These are phyloP conservation scores for Aix galericulata DNA, from an alignment of 2,113 vertebrate genomes.

Conservation along the genomic window DNA sequence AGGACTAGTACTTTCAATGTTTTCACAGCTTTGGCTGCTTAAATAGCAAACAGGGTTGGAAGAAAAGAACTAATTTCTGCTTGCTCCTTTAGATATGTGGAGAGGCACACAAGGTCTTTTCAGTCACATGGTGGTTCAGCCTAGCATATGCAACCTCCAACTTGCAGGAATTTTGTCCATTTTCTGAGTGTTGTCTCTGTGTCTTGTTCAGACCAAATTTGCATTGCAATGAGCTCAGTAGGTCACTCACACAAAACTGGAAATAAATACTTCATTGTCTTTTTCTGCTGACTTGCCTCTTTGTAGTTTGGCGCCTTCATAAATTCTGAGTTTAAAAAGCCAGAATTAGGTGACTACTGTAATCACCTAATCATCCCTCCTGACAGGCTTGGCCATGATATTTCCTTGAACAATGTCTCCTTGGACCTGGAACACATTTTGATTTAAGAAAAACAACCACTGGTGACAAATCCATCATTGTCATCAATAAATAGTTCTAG, in stretches of 20 bases:
- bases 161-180: not conserved
- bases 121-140: not conserved
- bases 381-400: not conserved
- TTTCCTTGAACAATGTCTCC: not conserved
- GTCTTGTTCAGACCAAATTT: not conserved
- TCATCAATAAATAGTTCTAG: not conserved
- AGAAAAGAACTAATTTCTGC: not conserved
- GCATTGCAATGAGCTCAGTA: not conserved
- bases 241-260: not conserved
- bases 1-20: not conserved
- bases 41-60: not conserved
- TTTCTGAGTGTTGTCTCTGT: not conserved
- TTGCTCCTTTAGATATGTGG: not conserved
- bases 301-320: not conserved
- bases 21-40: not conserved
- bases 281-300: not conserved
- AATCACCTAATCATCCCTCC: not conserved
- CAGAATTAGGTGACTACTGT: not conserved
- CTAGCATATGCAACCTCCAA: not conserved
- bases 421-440: not conserved
- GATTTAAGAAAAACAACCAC: not conserved
- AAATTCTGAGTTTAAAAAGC: not conserved
- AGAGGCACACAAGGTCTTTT: not conserved
- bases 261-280: not conserved
- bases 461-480: not conserved